Percentiles rank a stretch among this genome's conserved stretches.
These are phyloP conservation scores for Pomacea canaliculata DNA, from an alignment of 2,888 invertebrate species.

Conservation along the genomic window DNA sequence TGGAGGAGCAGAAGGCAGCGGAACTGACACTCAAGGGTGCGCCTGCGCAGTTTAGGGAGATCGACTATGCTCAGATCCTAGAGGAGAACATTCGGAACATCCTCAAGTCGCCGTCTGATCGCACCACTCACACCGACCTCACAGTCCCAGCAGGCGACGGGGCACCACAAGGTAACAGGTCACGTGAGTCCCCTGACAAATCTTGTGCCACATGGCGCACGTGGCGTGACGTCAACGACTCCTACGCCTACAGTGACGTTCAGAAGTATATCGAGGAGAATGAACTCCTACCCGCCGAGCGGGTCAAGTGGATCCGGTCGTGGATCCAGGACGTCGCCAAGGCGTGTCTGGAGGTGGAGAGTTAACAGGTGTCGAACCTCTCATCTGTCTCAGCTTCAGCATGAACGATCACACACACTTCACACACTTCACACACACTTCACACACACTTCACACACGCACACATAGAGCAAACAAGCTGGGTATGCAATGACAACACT, in stretches of 20 bases:
- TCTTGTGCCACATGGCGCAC: slow-evolving; percentile 55
- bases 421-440: too few species aligned
- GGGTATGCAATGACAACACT: background rate
- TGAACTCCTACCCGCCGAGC: slow-evolving; percentile 61
- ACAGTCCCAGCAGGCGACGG: background rate
- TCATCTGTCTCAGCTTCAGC: too few species aligned
- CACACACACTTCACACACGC: background rate
- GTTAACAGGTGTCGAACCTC: background rate
- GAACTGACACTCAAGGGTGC: background rate
- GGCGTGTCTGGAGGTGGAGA: slow-evolving; percentile 34
- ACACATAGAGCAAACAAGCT: too few species aligned
- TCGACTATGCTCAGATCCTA: slow-evolving; percentile 33
- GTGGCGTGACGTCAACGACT: slow-evolving; percentile 62
- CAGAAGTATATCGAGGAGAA: slow-evolving; percentile 65
- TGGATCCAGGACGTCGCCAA: slow-evolving; percentile 58
- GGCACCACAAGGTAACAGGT: background rate
- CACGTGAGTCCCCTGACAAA: slow-evolving; percentile 3
- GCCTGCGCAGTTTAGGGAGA: background rate
- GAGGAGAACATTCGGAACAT: slow-evolving; percentile 26
- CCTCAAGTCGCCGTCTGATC: background rate
- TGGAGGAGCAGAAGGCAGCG: slow-evolving; percentile 24
- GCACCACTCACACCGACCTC: background rate
- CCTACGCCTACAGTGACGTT: slow-evolving; percentile 65
- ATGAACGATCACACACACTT: too few species aligned
- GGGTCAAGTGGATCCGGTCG: slow-evolving; percentile 55